Evolutionary conservation across 2,113 vertebrate genomes (phyloP).

Genomic region (Mus spicilegus): DNA sequence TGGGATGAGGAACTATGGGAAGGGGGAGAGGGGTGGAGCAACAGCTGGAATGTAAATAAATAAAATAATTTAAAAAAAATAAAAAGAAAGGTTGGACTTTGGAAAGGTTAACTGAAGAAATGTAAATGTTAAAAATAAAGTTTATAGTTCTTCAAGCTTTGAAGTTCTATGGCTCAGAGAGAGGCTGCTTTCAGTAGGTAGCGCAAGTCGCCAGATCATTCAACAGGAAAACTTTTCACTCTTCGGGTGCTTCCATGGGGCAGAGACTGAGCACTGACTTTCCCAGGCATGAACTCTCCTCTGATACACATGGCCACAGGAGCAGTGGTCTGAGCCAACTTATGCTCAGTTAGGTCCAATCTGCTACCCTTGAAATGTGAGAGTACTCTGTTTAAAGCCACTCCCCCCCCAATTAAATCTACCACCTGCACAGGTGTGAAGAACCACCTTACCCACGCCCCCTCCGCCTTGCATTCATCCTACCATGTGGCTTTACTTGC

Average conservation of each 20-base stretch:
- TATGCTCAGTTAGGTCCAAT: not conserved
- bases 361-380: not conserved
- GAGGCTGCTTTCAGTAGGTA: conserved; percentile 10
- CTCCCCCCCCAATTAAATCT: conserved; percentile 38
- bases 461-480: not conserved
- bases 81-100: not conserved
- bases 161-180: not conserved
- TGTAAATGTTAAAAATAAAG: not conserved
- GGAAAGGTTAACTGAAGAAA: not conserved
- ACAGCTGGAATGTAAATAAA: too few species aligned
- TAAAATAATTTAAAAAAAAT: too few species aligned
- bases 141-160: conserved; percentile 50
- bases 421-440: conserved; percentile 31
- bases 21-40: too few species aligned
- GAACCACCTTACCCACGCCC: not conserved
- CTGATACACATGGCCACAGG: conserved; percentile 15
- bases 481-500: not conserved
- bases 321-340: conserved; percentile 58
- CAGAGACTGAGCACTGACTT: not conserved
- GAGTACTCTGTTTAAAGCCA: not conserved
- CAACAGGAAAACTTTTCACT: conserved; percentile 18
- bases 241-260: not conserved
- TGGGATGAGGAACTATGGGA: too few species aligned
- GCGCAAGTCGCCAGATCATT: conserved; percentile 52
- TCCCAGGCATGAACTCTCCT: not conserved